A percentile compares a stretch with the other conserved stretches of the same genome.
These are phyloP conservation scores for Cavia aperea DNA, from an alignment of 2,113 vertebrate species.

Conservation along the genomic window DNA sequence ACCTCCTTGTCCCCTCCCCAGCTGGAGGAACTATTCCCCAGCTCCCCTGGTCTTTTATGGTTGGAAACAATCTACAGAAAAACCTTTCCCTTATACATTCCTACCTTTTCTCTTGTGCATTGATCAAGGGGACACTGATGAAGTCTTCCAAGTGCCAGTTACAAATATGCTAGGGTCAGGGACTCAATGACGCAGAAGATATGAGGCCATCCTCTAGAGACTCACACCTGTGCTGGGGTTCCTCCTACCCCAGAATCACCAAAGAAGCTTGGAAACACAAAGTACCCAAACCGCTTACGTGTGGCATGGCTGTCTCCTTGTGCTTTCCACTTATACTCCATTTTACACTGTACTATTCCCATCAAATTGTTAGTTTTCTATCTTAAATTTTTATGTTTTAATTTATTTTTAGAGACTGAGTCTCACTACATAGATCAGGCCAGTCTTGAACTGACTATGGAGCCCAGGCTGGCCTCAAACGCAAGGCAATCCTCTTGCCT, in stretches of 20 bases:
- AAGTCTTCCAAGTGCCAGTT: neutral
- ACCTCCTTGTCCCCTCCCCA: neutral
- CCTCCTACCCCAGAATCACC: neutral
- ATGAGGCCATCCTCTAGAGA: neutral
- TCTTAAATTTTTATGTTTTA: neutral
- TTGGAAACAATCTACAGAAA: neutral
- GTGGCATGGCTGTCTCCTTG: neutral
- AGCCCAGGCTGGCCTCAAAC: neutral
- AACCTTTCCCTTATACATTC: neutral
- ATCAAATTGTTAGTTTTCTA: neutral
- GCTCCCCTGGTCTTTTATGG: neutral
- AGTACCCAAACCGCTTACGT: too few species aligned
- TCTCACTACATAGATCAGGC: neutral
- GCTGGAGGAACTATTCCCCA: neutral
- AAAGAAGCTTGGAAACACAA: neutral
- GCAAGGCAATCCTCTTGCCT: neutral
- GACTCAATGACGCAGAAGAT: neutral
- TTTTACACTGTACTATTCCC: neutral
- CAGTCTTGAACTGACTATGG: neutral
- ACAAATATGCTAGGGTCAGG: neutral
- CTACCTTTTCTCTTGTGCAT: neutral
- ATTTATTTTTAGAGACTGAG: neutral
- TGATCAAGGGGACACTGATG: neutral
- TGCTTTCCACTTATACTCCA: neutral
- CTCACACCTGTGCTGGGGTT: rapidly evolving